Base-by-base conservation (phyloP, 2,888 invertebrate genomes). In the Cyclophora punctaria region DNA sequence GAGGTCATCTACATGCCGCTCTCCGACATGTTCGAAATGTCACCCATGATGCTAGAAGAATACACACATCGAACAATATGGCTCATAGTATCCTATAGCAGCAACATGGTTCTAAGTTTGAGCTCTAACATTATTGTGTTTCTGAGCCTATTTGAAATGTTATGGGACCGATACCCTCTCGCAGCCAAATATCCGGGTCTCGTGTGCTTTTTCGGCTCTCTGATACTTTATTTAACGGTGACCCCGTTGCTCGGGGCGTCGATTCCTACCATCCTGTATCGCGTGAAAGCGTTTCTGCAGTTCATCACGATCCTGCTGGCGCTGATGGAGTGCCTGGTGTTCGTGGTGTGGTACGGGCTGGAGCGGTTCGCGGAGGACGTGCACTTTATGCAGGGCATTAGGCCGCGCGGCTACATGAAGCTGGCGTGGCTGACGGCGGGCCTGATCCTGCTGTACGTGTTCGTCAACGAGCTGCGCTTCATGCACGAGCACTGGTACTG, bases 341-440 rank as follows among this genome's bases (percentile, higher is more conserved):
- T 88, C 47, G 62, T 88, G 2, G 40, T 81, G 34, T 78, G 77
- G 65, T 89, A 89, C 46, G 87, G 89, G 0, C 41, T 82, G 6
- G 70, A 73, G 2, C 78, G 59, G 50, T 85, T 89, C 62, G 71
- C 74, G 0, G 88, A 88, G 67, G 87, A 89, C 48, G 72, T 88
- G 5, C 87, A 88, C 60, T 89, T 89, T 48, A 87, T 89, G 85
- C 72, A 82, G 49, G 89, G 88, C 0, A 66, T 83, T 4, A 75
- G 73, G 35, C 82, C 86, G 2, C 74, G 69, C 33, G 62, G 53
- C 7, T 76, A 52, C 37, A 75, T 85, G 60, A 83, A 79, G 60
- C 20, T 70, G 0, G 57, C 65, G 4, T 87, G 83, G 83, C 3
- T 77, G 1, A 6, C 64, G 3, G 71, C 79, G 0, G 59, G 55